These are phyloP conservation scores for Turdus rufiventris DNA, from an alignment of 2,113 vertebrate species.

Conservation along the genomic window DNA sequence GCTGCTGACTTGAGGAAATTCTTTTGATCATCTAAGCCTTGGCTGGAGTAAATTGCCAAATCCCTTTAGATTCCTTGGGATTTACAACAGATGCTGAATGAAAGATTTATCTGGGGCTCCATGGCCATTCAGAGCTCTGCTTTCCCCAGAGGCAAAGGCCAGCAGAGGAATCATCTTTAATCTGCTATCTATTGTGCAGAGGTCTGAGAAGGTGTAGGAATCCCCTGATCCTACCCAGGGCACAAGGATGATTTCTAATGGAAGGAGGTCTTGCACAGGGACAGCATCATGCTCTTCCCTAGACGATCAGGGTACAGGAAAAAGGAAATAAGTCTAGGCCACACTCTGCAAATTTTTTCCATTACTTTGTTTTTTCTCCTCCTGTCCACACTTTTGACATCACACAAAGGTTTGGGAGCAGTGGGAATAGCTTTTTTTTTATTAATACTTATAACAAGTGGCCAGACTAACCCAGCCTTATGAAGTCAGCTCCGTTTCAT, in stretches of 20 bases:
- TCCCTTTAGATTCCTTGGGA: constrained; percentile 19
- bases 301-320: neutral
- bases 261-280: neutral
- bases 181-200: neutral
- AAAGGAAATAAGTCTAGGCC: neutral
- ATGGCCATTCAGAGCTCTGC: neutral
- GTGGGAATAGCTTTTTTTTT: neutral
- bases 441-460: neutral
- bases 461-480: neutral
- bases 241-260: neutral
- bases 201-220: neutral
- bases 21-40: constrained; percentile 53
- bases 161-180: neutral
- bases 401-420: neutral
- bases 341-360: neutral
- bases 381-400: neutral
- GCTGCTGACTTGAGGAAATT: constrained; percentile 25
- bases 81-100: constrained; percentile 25
- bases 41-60: constrained; percentile 46
- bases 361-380: neutral
- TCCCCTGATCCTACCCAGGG: neutral
- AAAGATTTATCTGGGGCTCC: neutral
- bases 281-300: neutral
- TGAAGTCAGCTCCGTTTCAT: constrained; percentile 48
- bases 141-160: neutral